These are phyloP conservation scores for Motacilla alba DNA, from an alignment of 2,113 vertebrate genomes.

Conservation along the genomic window DNA sequence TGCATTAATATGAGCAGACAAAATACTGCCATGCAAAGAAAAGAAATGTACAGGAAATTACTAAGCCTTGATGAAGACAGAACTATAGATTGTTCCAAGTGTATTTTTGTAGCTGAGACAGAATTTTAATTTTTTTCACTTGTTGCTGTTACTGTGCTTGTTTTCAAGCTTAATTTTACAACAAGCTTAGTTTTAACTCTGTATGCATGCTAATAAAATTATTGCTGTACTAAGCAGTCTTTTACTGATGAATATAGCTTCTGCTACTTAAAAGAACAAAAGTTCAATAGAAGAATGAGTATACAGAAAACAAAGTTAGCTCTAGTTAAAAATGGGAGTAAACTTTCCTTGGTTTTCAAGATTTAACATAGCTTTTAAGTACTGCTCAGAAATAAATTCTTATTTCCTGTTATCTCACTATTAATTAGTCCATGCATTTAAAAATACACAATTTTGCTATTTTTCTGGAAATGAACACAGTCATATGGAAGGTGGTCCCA, in stretches of 20 bases:
- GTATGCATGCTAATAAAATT: not conserved
- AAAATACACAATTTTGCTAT: not conserved
- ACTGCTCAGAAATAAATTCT: not conserved
- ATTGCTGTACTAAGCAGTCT: not conserved
- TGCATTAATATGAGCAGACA: not conserved
- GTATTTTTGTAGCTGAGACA: not conserved
- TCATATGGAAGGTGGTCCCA: not conserved
- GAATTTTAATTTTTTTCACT: not conserved
- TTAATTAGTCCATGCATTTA: not conserved
- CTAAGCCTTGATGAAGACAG: conserved; percentile 20
- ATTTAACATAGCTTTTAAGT: not conserved
- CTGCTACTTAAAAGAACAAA: not conserved
- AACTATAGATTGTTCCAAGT: not conserved
- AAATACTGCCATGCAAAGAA: conserved; percentile 28
- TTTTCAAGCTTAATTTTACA: conserved; percentile 13
- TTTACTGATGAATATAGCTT: not conserved
- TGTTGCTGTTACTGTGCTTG: not conserved
- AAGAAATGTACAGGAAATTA: conserved; percentile 5
- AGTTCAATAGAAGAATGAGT: not conserved
- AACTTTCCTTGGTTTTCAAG: not conserved
- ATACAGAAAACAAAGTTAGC: not conserved
- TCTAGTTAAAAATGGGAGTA: not conserved
- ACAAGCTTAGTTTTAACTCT: not conserved
- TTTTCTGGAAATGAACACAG: not conserved
- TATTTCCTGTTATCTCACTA: not conserved